Conservation (phyloP, 2,888 invertebrate species). For the Cephus pulcher region DNA sequence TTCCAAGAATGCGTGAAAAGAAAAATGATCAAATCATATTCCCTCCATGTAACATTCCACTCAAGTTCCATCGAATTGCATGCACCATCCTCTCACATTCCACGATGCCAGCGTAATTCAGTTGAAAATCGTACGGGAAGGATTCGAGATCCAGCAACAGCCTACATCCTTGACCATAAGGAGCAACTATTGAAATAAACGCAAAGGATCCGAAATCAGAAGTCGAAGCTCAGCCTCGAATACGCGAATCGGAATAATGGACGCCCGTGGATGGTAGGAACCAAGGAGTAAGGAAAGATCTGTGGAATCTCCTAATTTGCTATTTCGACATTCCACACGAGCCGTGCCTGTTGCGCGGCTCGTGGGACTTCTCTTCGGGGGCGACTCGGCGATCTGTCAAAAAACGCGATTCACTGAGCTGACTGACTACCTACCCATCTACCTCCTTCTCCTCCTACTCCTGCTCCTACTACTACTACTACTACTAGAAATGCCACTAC, state of each 20-base stretch:
- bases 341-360: constrained; percentile 48
- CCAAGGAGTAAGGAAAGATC: constrained; percentile 16
- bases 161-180: background rate
- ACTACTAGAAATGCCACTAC: background rate
- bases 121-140: background rate
- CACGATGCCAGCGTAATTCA: background rate
- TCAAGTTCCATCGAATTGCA: background rate
- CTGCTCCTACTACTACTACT: background rate
- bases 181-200: background rate
- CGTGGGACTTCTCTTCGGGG: constrained; percentile 54
- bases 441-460: background rate
- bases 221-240: background rate
- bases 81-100: background rate
- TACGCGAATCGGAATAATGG: background rate
- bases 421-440: constrained; percentile 6
- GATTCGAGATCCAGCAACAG: background rate
- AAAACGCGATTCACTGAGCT: constrained; percentile 55
- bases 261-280: constrained; percentile 28
- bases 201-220: background rate
- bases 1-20: background rate
- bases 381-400: constrained; percentile 57
- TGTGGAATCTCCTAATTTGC: constrained; percentile 63
- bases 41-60: constrained; percentile 1
- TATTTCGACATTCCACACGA: constrained; percentile 61
- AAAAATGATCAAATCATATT: constrained; percentile 1